These are phyloP conservation scores for Coccyzus lansbergi DNA, from an alignment of 2,797 vertebrate species.

Conservation along the genomic window DNA sequence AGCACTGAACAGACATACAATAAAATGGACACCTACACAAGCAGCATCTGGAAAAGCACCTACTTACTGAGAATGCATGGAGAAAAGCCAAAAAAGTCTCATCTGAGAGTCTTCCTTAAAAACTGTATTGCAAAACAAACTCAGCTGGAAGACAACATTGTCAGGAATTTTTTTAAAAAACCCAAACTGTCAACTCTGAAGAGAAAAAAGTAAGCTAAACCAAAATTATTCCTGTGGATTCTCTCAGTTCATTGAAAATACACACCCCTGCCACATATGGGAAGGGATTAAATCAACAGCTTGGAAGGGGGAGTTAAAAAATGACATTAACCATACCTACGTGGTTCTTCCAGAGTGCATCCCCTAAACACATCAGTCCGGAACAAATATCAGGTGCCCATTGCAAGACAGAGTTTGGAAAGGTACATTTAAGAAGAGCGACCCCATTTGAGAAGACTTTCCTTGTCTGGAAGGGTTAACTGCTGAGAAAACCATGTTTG, in stretches of 20 bases:
- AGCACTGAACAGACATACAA: neutral
- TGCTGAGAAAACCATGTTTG: neutral
- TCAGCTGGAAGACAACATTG: neutral
- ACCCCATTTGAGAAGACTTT: neutral
- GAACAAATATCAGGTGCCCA: conserved; percentile 80
- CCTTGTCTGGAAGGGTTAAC: neutral
- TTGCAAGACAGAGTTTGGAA: conserved; percentile 77
- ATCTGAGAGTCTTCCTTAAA: neutral
- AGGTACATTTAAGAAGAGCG: conserved; percentile 61
- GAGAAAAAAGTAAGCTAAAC: neutral
- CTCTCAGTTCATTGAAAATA: neutral
- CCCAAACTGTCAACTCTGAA: neutral
- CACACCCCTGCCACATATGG: neutral
- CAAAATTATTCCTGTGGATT: neutral
- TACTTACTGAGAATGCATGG: neutral
- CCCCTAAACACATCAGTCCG: conserved; percentile 81
- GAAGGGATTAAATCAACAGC: neutral
- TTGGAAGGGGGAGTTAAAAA: neutral
- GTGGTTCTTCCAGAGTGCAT: conserved; percentile 79
- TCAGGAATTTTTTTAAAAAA: neutral
- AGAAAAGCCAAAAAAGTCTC: neutral
- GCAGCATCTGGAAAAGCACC: neutral
- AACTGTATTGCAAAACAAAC: neutral
- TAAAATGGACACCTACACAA: neutral
- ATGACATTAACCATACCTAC: conserved; percentile 70